These are phyloP conservation scores for Heteractis magnifica DNA, from an alignment of 92 coral and sea anemone genomes.

Conservation along the genomic window DNA sequence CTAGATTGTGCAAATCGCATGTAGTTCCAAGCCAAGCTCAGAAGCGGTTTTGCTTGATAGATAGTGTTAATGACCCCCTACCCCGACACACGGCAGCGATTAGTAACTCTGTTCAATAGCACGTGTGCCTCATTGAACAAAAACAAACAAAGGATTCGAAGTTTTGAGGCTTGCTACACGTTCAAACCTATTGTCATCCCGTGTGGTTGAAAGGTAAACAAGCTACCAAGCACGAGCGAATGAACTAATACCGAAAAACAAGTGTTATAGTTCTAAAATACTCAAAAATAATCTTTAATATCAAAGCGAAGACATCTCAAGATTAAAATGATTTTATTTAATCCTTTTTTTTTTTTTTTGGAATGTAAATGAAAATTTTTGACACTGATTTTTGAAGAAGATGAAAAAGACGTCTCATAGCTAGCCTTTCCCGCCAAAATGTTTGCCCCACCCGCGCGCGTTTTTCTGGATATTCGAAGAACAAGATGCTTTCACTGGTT, in stretches of 20 bases:
- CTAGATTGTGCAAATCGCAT: neutral
- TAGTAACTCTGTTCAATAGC: conserved; percentile 32
- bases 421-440: no score
- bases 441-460: no score
- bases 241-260: neutral
- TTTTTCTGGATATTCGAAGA: no score
- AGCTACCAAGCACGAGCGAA: neutral
- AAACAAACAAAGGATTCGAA: conserved; percentile 11
- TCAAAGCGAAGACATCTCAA: neutral
- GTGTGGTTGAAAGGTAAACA: conserved; percentile 24
- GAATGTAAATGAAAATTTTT: no score
- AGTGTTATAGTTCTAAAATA: neutral
- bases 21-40: neutral
- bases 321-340: no score
- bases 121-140: conserved; percentile 58
- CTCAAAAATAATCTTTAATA: neutral
- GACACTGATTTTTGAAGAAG: no score
- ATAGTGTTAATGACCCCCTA: conserved; percentile 34
- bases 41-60: conserved; percentile 15
- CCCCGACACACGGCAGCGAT: conserved; percentile 78
- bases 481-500: neutral
- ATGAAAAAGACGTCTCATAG: no score
- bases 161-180: neutral
- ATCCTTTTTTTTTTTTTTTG: no score
- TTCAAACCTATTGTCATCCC: conserved; percentile 9